Evolutionary conservation across 2,113 vertebrate genomes (phyloP).

Genomic region (Zosterops lateralis): DNA sequence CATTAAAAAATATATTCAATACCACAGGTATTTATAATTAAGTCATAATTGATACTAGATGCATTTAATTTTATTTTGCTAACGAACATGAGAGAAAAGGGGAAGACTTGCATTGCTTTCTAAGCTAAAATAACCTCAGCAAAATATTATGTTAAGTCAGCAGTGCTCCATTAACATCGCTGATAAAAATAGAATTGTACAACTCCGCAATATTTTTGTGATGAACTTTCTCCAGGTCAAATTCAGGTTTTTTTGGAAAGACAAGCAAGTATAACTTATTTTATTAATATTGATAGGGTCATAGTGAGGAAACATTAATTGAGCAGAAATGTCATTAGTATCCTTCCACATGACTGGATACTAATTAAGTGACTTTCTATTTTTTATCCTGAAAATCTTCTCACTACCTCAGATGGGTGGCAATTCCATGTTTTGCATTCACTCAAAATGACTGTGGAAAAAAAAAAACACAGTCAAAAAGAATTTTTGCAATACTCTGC

Average conservation of each 20-base stretch:
- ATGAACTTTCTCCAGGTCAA: not conserved
- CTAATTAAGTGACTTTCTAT: not conserved
- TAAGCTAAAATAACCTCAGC: not conserved
- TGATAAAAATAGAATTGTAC: not conserved
- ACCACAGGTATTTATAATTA: not conserved
- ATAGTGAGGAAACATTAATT: slow-evolving; percentile 19
- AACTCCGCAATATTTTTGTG: not conserved
- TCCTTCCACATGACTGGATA: slow-evolving; percentile 8
- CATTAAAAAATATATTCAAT: not conserved
- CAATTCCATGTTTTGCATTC: not conserved
- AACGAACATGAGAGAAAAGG: not conserved
- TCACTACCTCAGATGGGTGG: not conserved
- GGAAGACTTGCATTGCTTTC: not conserved
- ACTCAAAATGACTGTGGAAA: not conserved
- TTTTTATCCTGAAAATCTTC: not conserved
- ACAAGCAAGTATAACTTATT: slow-evolving; percentile 3
- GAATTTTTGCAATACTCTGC: not conserved
- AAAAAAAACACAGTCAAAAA: not conserved
- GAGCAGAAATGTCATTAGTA: slow-evolving; percentile 7
- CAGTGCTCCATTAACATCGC: not conserved
- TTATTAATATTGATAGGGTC: slow-evolving; percentile 42
- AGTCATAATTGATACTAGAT: not conserved
- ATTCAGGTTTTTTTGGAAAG: not conserved
- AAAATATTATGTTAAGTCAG: slow-evolving; percentile 7
- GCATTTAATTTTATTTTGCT: not conserved